Percentiles rank a stretch among this genome's conserved stretches.
phyloP scores from a whole-genome alignment of 1,140 invertebrate genomes.

The Heliconius congener region DNA sequence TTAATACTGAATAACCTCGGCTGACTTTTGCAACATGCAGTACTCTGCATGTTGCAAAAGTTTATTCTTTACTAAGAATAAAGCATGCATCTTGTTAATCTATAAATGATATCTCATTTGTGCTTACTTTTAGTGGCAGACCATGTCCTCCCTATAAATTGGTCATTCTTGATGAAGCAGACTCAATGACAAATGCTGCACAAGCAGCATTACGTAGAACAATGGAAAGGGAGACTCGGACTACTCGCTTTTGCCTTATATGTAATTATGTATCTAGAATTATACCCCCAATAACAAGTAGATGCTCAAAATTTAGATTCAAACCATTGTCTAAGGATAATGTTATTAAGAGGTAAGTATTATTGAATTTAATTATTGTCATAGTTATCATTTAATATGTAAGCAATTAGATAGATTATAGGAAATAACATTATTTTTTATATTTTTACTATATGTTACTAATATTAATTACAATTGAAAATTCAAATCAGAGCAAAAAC shows the following conservation, averaged over 20 bases:
- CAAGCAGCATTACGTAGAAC: constrained; percentile 97
- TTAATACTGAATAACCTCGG: too few species aligned
- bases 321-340: constrained; percentile 91
- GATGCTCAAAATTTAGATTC: constrained; percentile 99
- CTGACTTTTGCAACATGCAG: too few species aligned
- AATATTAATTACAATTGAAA: too few species aligned
- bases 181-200: constrained; percentile 98
- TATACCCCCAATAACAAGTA: constrained; percentile 98
- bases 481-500: too few species aligned
- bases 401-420: too few species aligned
- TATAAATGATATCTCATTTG: too few species aligned
- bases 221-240: constrained; percentile 98
- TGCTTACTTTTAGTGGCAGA: constrained; percentile 85
- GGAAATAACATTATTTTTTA: too few species aligned
- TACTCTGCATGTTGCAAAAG: too few species aligned
- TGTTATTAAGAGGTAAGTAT: constrained; percentile 82
- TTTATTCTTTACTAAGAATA: too few species aligned
- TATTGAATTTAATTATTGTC: background rate
- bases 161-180: constrained; percentile 98
- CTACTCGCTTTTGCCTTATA: constrained; percentile 98
- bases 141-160: constrained; percentile 97
- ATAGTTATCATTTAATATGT: background rate
- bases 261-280: constrained; percentile 99
- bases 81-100: too few species aligned
- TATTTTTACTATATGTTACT: too few species aligned